These are phyloP conservation scores for Julus scandinavius DNA, from an alignment of 2,888 invertebrate genomes.

Conservation along the genomic window DNA sequence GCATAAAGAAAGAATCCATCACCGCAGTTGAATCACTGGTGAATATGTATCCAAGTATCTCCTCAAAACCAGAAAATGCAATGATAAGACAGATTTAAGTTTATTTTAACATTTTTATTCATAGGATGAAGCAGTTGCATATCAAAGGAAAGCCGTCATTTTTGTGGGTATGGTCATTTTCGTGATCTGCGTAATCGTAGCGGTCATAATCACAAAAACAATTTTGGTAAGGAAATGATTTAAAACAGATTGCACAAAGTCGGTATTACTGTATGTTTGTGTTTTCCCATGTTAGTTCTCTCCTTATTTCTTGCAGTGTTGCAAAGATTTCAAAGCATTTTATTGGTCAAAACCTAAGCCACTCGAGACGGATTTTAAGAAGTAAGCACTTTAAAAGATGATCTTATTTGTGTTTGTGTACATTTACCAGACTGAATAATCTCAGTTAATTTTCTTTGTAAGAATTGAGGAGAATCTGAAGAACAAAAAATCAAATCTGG, in stretches of 20 bases:
- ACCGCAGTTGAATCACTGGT: background rate
- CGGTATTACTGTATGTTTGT: background rate
- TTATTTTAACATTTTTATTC: background rate
- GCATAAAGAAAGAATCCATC: background rate
- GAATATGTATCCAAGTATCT: background rate
- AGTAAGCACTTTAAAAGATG: background rate
- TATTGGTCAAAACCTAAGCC: background rate
- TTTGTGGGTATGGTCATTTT: background rate
- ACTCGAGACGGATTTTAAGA: background rate
- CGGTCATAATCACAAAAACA: background rate
- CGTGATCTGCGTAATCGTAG: background rate
- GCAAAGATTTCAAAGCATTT: background rate
- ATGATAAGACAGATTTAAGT: background rate
- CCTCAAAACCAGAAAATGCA: background rate
- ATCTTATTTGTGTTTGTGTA: background rate
- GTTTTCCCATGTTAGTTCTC: too few species aligned
- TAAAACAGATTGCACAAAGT: background rate
- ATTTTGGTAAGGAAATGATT: background rate
- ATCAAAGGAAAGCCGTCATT: background rate
- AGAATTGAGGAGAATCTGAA: background rate
- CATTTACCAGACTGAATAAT: background rate
- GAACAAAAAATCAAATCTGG: background rate
- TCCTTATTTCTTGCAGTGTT: background rate
- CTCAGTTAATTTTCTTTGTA: background rate
- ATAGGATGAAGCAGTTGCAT: background rate